phyloP scores from a whole-genome alignment of 2,888 invertebrate species.

The Cerastoderma edule region DNA sequence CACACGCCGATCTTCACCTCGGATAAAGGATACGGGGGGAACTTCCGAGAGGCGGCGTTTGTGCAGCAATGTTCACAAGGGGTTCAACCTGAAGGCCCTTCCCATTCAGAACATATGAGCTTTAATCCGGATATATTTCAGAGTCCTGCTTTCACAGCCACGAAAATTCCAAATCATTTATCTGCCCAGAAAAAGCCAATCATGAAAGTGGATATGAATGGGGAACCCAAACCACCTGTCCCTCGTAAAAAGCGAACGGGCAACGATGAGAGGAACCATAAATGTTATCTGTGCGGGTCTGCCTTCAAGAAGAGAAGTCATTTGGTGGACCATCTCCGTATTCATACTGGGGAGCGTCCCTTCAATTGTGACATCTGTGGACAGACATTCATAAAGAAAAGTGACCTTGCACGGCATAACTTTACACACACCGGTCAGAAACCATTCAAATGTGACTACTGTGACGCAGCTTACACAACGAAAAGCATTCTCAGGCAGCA shows the following conservation, averaged over 20 bases:
- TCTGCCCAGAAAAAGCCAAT: not conserved
- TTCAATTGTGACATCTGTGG: slow-evolving; percentile 20
- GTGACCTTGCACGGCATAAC: slow-evolving; percentile 13
- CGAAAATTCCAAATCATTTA: slow-evolving; percentile 2
- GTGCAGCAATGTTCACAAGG: not conserved
- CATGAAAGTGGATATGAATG: slow-evolving; percentile 1
- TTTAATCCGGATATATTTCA: slow-evolving; percentile 17
- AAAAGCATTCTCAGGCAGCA: slow-evolving; percentile 19
- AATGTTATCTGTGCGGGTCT: slow-evolving; percentile 20
- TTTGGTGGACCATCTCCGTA: slow-evolving; percentile 15
- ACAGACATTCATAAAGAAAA: slow-evolving; percentile 23
- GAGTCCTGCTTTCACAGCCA: not conserved
- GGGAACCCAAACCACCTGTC: slow-evolving; percentile 3
- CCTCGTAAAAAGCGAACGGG: slow-evolving; percentile 16
- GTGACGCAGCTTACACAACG: slow-evolving; percentile 14
- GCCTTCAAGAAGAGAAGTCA: slow-evolving; percentile 13
- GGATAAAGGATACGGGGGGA: slow-evolving; percentile 12
- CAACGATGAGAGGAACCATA: slow-evolving; percentile 15
- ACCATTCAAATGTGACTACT: slow-evolving; percentile 19
- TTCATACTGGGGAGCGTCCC: slow-evolving; percentile 15
- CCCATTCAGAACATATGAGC: not conserved
- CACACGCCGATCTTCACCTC: slow-evolving; percentile 6
- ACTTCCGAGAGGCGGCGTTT: slow-evolving; percentile 10
- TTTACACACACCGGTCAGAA: slow-evolving; percentile 13
- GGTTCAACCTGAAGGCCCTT: not conserved